Evolutionary conservation across 2,113 vertebrate genomes (phyloP), one percentile per base, ranked within the genome.

Genomic region (Plestiodon gilberti): DNA sequence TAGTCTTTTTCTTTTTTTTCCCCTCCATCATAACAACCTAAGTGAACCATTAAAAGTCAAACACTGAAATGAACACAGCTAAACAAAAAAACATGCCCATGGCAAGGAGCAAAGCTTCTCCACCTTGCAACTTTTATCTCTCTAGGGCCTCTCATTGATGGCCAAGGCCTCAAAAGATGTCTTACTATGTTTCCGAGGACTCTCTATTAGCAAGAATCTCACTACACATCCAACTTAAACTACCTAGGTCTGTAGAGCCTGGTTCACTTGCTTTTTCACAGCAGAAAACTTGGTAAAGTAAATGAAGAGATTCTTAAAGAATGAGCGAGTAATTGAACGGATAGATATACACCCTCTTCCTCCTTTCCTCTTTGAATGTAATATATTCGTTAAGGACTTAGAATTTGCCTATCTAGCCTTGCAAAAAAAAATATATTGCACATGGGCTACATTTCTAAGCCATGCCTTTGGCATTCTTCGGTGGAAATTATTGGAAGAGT

Each of bases 11-110:
- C 92, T 48, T 48, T 48, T 48, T 8, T 48, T 48, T 48, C 8
- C 92, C 87, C 73, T 3, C 13, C 13, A 78, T 88, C 83, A 82
- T 87, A 91, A 90, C 57, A 87, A 88, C 84, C 78, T 55, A 92
- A 92, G 64, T 81, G 79, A 93, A 92, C 86, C 82, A 93, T 89
- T 95, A 91, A 90, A 88, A 94, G 90, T 90, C 84, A 90, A 92
- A 91, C 67, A 74, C 87, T 90, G 91, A 91, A 89, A 91, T 91
- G 85, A 94, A 93, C 87, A 81, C 82, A 91, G 91, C 88, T 85
- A 95, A 95, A 95, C 83, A 93, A 57, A 69, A 69, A 94, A 93
- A 89, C 84, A 89, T 43, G 92, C 91, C 0, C 0, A 89, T 84
- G 89, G 92, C 65, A 2, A 93, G 83, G 89, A 48, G 69, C 69